Evolutionary conservation across 2,113 vertebrate genomes (phyloP).

Genomic region (Syrmaticus mikado): DNA sequence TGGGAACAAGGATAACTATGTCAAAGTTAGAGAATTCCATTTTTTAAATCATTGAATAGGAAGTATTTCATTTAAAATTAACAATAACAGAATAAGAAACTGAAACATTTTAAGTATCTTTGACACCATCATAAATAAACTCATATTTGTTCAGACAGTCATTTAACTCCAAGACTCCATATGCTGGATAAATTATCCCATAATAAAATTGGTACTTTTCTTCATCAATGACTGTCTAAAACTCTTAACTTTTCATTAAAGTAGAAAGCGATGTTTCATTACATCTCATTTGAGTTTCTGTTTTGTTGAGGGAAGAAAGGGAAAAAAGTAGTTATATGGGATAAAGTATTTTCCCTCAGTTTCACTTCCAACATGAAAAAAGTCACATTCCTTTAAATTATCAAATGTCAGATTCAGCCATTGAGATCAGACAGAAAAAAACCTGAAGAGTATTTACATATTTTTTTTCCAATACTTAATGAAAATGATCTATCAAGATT

Average conservation of each 20-base stretch:
- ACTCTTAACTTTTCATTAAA: neutral
- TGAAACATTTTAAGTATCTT: neutral
- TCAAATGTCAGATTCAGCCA: neutral
- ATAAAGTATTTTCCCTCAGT: neutral
- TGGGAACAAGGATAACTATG: neutral
- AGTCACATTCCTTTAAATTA: neutral
- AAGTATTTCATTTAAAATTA: neutral
- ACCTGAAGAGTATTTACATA: neutral
- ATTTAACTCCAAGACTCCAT: neutral
- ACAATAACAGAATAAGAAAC: neutral
- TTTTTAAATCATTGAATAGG: neutral
- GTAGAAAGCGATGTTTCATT: neutral
- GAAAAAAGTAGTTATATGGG: neutral
- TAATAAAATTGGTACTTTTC: neutral
- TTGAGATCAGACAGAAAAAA: neutral
- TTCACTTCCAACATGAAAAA: neutral
- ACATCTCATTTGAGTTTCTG: neutral
- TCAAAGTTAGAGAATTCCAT: neutral
- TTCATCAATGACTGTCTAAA: neutral
- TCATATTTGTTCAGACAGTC: neutral
- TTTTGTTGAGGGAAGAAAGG: neutral
- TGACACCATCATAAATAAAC: neutral
- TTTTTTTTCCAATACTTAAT: neutral
- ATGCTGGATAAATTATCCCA: neutral
- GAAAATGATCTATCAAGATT: neutral